A percentile compares a stretch with the other conserved stretches of the same genome.
Evolutionary conservation across 2,797 vertebrate genomes (phyloP).

Genomic region (Muscicapa comitata): DNA sequence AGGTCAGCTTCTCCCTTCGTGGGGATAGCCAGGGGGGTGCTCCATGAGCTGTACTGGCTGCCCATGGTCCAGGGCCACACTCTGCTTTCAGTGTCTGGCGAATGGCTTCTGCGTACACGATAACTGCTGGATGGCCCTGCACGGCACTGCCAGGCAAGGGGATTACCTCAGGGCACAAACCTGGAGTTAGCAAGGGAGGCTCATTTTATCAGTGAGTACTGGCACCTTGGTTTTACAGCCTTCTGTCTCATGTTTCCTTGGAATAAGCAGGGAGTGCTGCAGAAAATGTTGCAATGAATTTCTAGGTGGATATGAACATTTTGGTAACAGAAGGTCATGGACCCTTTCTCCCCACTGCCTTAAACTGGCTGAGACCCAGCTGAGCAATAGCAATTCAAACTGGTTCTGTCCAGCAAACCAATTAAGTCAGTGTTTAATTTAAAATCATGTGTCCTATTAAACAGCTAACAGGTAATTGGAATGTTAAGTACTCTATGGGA

Average conservation of each 20-base stretch:
- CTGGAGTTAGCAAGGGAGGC: neutral
- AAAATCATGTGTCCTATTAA: neutral
- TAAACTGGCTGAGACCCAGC: neutral
- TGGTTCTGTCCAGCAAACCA: neutral
- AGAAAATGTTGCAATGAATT: neutral
- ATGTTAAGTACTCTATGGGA: neutral
- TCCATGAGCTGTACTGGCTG: neutral
- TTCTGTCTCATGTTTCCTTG: neutral
- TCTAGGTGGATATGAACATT: neutral
- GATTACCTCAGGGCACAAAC: fast-evolving
- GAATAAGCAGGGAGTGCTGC: neutral
- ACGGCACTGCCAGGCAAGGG: fast-evolving
- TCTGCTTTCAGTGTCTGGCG: fast-evolving
- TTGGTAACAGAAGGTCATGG: neutral
- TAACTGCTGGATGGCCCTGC: neutral
- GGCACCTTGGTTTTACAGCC: neutral
- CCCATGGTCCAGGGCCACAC: fast-evolving
- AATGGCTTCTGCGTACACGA: fast-evolving
- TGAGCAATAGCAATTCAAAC: neutral
- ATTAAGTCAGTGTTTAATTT: neutral
- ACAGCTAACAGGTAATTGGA: neutral
- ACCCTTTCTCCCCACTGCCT: neutral
- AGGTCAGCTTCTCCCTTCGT: neutral
- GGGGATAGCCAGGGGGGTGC: neutral
- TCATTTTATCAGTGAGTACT: neutral